Base-by-base conservation (phyloP, 30 jellyfish, hydroid and myxozoan genomes). In the Hydra vulgaris region DNA sequence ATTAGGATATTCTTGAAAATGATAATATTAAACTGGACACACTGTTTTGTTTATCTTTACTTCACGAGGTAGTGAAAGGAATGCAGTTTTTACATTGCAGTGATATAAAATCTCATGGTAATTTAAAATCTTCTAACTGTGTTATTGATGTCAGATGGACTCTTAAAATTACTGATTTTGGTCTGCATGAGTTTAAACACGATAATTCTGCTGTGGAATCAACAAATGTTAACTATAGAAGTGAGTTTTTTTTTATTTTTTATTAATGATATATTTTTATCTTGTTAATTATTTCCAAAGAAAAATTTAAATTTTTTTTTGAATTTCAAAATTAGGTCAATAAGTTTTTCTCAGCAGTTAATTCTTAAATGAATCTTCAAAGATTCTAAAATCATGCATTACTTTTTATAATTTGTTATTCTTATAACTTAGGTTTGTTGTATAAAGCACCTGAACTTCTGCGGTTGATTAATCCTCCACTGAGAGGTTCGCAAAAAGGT, bases 111-210 rank as follows among this genome's bases (percentile, higher is more conserved):
- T 84, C 86, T 0, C 98, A 92, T 80, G 98, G 98, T 20, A 92
- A 92, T 53, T 76, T 92, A 80, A 92, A 88, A 55, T 92, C 98
- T 0, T 86, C 95, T 18, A 86, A 84, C 81, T 92, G 98, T 81
- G 95, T 86, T 26, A 74, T 92, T 71, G 98, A 92, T 68, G 84
- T 95, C 61, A 92, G 96, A 8, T 92, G 98, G 98, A 86, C 83
- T 71, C 83, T 92, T 21, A 92, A 92, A 74, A 82, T 92, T 24
- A 91, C 96, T 0, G 98, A 91, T 74, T 91, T 91, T 74, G 98
- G 98, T 5, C 71, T 91, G 81, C 79, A 79, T 66, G 71, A 81
- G 55, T 82, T 89, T 73, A 89, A 84, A 71, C 95, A 89, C 25
- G 97, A 89, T 27, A 72, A 77, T 52, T 79, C 87, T n/a, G 74